phyloP scores from a whole-genome alignment of 2,113 vertebrate species.

The Felis chaus region DNA sequence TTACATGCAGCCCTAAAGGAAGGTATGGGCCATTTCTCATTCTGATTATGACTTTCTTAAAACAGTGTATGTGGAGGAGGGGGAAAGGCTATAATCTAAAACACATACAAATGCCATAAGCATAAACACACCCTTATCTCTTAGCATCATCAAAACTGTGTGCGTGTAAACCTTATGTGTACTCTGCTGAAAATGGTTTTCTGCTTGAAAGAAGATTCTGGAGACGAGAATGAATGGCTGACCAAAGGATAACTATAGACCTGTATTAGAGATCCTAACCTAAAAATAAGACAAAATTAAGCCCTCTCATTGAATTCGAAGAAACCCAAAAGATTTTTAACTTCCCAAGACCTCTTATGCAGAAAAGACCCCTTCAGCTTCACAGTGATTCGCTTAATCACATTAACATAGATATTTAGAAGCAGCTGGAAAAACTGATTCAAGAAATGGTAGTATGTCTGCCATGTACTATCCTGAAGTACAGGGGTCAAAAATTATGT shows the following conservation, averaged over 20 bases:
- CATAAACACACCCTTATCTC: not conserved
- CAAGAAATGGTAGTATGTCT: not conserved
- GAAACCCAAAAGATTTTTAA: not conserved
- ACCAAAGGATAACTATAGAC: not conserved
- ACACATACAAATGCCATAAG: not conserved
- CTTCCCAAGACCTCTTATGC: not conserved
- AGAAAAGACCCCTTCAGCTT: not conserved
- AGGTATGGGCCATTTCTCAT: constrained; percentile 56
- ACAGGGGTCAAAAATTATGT: not conserved
- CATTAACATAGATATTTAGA: not conserved
- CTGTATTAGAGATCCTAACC: not conserved
- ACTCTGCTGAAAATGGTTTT: not conserved
- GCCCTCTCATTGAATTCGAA: not conserved
- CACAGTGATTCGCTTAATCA: not conserved
- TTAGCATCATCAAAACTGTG: not conserved
- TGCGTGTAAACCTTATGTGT: not conserved
- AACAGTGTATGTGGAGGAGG: constrained; percentile 48
- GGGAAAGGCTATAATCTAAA: not conserved
- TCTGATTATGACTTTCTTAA: constrained; percentile 62
- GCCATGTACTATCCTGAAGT: not conserved
- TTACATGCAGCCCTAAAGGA: constrained; percentile 66
- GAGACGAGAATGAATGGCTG: not conserved
- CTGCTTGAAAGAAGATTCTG: not conserved
- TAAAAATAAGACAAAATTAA: not conserved
- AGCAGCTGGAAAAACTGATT: not conserved